Evolutionary conservation across 2,888 invertebrate species (phyloP).

Genomic region (Mythimna vitellina): DNA sequence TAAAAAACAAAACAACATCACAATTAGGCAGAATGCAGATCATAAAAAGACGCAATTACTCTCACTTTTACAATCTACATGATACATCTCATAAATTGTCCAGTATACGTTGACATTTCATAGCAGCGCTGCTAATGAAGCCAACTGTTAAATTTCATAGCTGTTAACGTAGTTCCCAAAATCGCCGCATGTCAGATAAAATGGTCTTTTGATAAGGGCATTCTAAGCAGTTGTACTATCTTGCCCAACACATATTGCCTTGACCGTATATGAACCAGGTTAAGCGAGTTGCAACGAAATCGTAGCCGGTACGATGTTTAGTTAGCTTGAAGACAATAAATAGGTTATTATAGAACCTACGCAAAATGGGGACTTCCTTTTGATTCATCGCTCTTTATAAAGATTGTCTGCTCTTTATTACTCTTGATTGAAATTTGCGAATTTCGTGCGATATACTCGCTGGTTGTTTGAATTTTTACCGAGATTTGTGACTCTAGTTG

Average conservation of each 20-base stretch:
- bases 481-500: neutral
- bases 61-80: slow-evolving; percentile 61
- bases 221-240: slow-evolving; percentile 57
- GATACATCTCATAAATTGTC: slow-evolving; percentile 26
- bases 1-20: slow-evolving; percentile 2
- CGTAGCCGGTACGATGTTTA: slow-evolving; percentile 49
- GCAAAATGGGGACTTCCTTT: slow-evolving; percentile 64
- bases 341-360: slow-evolving; percentile 64
- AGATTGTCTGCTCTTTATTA: slow-evolving; percentile 62
- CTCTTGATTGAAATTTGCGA: slow-evolving; percentile 55
- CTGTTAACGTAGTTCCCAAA: slow-evolving; percentile 21
- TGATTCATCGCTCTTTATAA: slow-evolving; percentile 66
- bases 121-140: slow-evolving; percentile 1
- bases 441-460: slow-evolving; percentile 41
- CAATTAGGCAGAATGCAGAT: slow-evolving; percentile 16
- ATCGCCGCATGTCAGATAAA: slow-evolving; percentile 24
- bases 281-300: slow-evolving; percentile 54
- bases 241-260: slow-evolving; percentile 61
- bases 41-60: slow-evolving; percentile 37
- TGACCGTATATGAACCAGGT: slow-evolving; percentile 61
- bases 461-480: neutral
- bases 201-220: slow-evolving; percentile 35
- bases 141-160: slow-evolving; percentile 4
- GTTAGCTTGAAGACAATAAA: slow-evolving; percentile 53
- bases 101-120: slow-evolving; percentile 26